Percentiles rank a stretch among this genome's conserved stretches.
Conservation (phyloP, 2,797 vertebrate species). For the Acanthiza pusilla region DNA sequence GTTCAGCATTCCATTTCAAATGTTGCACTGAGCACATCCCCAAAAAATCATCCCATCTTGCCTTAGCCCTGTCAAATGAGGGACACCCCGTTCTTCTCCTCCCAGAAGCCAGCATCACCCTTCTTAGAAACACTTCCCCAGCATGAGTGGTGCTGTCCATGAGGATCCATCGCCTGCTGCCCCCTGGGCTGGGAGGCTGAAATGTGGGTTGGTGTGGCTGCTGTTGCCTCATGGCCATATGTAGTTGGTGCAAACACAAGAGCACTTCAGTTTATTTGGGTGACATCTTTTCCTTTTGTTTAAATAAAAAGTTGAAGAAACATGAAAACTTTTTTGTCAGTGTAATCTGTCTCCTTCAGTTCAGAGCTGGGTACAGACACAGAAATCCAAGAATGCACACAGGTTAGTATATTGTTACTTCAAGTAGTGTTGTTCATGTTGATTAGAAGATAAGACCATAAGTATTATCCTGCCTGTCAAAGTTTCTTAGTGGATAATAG, state of each 20-base stretch:
- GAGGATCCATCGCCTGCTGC: too few species aligned
- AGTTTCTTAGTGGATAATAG: neutral
- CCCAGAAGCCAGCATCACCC: neutral
- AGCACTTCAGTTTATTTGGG: neutral
- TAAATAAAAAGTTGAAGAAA: neutral
- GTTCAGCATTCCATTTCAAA: neutral
- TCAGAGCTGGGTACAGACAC: neutral
- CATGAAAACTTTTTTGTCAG: neutral
- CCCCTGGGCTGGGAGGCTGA: fast-evolving
- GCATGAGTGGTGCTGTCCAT: neutral
- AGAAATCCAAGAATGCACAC: neutral
- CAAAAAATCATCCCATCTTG: neutral
- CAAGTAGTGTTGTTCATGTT: neutral
- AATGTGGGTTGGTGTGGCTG: neutral
- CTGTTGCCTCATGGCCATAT: fast-evolving
- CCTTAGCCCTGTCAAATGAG: neutral
- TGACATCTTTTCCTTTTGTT: neutral
- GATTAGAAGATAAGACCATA: neutral
- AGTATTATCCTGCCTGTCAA: neutral
- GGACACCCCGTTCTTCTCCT: neutral
- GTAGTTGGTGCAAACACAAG: neutral
- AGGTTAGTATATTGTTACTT: neutral
- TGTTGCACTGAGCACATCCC: neutral
- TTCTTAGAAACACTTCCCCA: neutral
- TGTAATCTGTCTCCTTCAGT: neutral